phyloP scores from a whole-genome alignment of 2,113 vertebrate species.

The Choloepus hoffmanni region DNA sequence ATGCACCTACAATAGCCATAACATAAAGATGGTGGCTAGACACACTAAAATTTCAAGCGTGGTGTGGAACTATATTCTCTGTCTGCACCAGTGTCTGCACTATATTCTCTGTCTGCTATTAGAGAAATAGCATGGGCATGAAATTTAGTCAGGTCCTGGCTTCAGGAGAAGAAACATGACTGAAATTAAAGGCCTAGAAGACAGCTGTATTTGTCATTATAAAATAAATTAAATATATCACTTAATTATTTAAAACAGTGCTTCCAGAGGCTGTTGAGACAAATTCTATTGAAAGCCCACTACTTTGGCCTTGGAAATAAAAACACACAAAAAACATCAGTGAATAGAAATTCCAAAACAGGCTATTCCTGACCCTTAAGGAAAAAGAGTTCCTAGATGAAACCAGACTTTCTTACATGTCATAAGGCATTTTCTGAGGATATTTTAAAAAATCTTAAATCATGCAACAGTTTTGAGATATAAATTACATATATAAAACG shows the following conservation, averaged over 20 bases:
- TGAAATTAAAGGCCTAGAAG: slow-evolving; percentile 52
- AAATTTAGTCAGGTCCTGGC: not conserved
- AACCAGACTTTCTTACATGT: not conserved
- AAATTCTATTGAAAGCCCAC: not conserved
- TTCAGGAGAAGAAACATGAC: not conserved
- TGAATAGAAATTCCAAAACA: not conserved
- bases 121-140: slow-evolving; percentile 9
- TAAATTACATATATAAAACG: slow-evolving; percentile 3
- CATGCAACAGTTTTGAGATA: not conserved
- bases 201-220: slow-evolving; percentile 49
- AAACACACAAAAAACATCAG: not conserved
- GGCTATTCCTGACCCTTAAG: not conserved
- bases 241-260: slow-evolving; percentile 48
- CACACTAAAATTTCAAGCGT: not conserved
- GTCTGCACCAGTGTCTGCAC: not conserved
- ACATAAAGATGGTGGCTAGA: not conserved
- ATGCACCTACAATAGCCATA: not conserved
- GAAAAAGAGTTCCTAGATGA: slow-evolving; percentile 2
- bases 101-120: not conserved
- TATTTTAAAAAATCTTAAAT: not conserved
- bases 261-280: not conserved
- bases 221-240: slow-evolving; percentile 57
- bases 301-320: not conserved
- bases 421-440: not conserved
- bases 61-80: not conserved